A percentile compares a stretch with the other conserved stretches of the same genome.
phyloP scores from a whole-genome alignment of 2,888 invertebrate species.

The Plusia festucae region DNA sequence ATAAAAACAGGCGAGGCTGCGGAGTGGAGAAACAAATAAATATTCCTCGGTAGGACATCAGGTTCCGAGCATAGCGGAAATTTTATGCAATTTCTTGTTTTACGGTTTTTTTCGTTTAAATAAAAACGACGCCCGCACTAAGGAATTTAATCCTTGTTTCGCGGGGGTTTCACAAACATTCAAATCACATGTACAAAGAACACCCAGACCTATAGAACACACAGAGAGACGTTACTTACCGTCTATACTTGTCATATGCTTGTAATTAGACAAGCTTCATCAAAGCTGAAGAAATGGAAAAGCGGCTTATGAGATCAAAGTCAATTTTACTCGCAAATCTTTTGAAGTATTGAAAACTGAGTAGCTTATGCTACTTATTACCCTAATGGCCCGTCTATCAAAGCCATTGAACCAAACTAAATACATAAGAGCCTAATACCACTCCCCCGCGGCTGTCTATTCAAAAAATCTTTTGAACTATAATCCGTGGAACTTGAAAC shows the following conservation, averaged over 20 bases:
- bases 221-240: no score
- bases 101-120: no score
- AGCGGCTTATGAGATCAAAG: slow-evolving; percentile 1
- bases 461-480: slow-evolving; percentile 3
- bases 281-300: not conserved
- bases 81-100: no score
- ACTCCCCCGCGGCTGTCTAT: not conserved
- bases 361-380: not conserved
- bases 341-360: slow-evolving; percentile 4
- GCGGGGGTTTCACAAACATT: no score
- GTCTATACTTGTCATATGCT: not conserved
- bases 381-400: slow-evolving; percentile 2
- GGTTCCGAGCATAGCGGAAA: no score
- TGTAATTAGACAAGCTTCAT: not conserved
- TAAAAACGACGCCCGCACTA: no score
- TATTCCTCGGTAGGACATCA: no score
- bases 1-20: no score
- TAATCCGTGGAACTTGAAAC: not conserved
- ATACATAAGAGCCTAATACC: not conserved
- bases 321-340: not conserved
- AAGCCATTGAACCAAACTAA: slow-evolving; percentile 4
- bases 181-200: no score
- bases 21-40: no score
- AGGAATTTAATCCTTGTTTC: no score
- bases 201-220: no score